Conservation (phyloP, 2,888 invertebrate species). For the Argyra leucocephala region DNA sequence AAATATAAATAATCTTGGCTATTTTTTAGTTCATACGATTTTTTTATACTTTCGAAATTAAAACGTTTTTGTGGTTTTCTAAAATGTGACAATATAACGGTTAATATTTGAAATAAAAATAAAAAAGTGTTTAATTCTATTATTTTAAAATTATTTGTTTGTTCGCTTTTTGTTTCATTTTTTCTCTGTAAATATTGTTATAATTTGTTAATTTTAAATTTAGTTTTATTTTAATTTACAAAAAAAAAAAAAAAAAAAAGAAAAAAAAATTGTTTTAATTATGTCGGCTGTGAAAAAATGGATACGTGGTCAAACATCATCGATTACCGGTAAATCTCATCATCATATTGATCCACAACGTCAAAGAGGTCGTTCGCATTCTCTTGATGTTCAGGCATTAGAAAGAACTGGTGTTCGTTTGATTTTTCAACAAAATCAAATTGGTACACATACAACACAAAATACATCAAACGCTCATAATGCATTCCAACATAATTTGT, state of each 20-base stretch:
- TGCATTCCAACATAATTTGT: constrained; percentile 10
- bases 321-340: constrained; percentile 26
- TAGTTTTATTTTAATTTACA: neutral
- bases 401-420: constrained; percentile 38
- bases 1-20: neutral
- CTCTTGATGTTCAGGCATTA: constrained; percentile 41
- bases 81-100: constrained; percentile 4
- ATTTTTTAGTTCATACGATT: too few relatives aligned
- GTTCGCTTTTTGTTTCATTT: too few relatives aligned
- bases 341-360: constrained; percentile 28
- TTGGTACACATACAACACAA: neutral
- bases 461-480: neutral
- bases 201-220: neutral
- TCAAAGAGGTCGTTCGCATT: constrained; percentile 41
- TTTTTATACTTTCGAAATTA: neutral
- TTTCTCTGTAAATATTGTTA: neutral
- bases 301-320: constrained; percentile 36
- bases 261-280: constrained; percentile 12
- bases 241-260: constrained; percentile 2
- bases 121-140: too few relatives aligned
- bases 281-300: constrained; percentile 42
- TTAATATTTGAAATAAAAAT: too few relatives aligned
- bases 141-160: too few relatives aligned
- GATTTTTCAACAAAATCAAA: constrained; percentile 29
- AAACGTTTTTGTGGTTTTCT: neutral